Evolutionary conservation across 2,113 vertebrate genomes (phyloP).

Genomic region (Argyrosomus japonicus): DNA sequence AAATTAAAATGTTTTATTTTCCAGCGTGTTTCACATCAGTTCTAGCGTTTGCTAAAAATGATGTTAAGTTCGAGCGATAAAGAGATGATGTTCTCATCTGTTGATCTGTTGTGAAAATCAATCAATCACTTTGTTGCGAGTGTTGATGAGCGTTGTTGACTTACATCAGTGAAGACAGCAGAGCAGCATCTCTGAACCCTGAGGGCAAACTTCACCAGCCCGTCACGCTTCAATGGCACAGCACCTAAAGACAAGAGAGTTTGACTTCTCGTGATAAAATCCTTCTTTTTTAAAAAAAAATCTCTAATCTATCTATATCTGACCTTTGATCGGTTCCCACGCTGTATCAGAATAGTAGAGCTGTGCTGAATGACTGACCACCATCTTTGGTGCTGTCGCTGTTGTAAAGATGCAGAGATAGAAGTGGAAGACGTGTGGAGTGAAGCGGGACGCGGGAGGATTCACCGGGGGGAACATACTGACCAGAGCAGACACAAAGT

Average conservation of each 20-base stretch:
- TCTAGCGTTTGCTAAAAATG: not conserved
- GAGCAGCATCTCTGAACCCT: constrained; percentile 64
- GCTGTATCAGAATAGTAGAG: constrained; percentile 25
- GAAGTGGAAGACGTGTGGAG: constrained; percentile 61
- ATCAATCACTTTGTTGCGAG: not conserved
- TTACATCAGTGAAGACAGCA: constrained; percentile 72
- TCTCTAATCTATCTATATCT: not conserved
- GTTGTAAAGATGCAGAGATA: constrained; percentile 78
- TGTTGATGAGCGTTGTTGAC: constrained; percentile 23
- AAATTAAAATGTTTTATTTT: not conserved
- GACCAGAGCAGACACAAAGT: constrained; percentile 42
- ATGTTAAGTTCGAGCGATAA: not conserved
- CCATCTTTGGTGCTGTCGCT: constrained; percentile 60
- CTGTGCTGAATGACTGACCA: not conserved
- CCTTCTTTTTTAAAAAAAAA: rapidly evolving
- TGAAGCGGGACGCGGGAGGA: constrained; percentile 59
- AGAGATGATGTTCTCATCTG: not conserved
- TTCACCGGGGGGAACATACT: constrained; percentile 40
- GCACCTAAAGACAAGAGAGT: constrained; percentile 45
- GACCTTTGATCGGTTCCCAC: constrained; percentile 77
- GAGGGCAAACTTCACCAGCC: constrained; percentile 79
- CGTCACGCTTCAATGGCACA: constrained; percentile 50
- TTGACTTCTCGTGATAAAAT: not conserved
- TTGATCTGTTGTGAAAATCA: not conserved
- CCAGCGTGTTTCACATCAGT: not conserved